These are phyloP conservation scores for Diaprepes abbreviatus DNA, from an alignment of 2,888 invertebrate species.

Conservation along the genomic window DNA sequence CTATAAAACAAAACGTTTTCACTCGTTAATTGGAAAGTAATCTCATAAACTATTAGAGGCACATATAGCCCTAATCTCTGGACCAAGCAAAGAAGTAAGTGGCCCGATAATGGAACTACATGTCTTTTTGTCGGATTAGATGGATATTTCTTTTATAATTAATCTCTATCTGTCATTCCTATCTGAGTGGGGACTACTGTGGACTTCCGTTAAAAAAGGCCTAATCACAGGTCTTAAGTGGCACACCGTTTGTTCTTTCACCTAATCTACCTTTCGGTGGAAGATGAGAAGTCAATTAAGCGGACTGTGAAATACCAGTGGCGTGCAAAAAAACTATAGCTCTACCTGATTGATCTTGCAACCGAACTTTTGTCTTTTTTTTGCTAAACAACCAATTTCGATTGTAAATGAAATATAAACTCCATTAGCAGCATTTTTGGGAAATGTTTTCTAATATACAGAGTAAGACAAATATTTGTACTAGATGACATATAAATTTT, in stretches of 20 bases:
- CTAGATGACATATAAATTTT: no score
- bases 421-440: no score
- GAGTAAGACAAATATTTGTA: no score
- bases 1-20: conserved; percentile 46
- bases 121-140: conserved; percentile 48
- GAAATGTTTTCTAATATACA: no score
- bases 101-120: conserved; percentile 47
- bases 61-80: conserved; percentile 33
- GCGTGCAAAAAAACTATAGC: conserved; percentile 14
- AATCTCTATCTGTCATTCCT: conserved; percentile 51
- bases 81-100: conserved; percentile 39
- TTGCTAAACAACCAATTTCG: no score
- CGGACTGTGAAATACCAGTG: conserved; percentile 15
- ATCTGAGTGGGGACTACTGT: conserved; percentile 47
- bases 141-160: conserved; percentile 50
- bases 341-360: no score
- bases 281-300: conserved; percentile 50
- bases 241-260: conserved; percentile 46
- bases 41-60: conserved; percentile 47
- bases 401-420: no score
- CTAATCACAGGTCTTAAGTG: conserved; percentile 49
- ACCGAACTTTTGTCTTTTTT: no score
- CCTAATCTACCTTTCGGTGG: conserved; percentile 48
- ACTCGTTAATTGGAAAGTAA: conserved; percentile 44
- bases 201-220: conserved; percentile 50